A percentile compares a stretch with the other conserved stretches of the same genome.
Conservation (phyloP, 2,888 invertebrate genomes). For the Orthosia cruda region DNA sequence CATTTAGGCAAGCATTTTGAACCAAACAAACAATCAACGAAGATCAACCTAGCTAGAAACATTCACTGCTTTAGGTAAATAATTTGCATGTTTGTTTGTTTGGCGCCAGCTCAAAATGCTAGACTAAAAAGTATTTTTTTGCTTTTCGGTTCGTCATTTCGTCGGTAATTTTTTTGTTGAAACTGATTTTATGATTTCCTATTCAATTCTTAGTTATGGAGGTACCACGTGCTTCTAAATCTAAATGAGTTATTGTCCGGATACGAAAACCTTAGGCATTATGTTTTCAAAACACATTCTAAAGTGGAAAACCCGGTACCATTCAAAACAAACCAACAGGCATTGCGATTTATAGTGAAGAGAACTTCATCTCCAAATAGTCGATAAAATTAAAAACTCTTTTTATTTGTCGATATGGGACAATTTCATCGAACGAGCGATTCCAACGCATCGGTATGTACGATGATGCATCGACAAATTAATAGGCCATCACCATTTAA, state of each 20-base stretch:
- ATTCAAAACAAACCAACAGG: too few relatives aligned
- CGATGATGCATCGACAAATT: constrained; percentile 3
- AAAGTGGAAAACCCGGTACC: too few relatives aligned
- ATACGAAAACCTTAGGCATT: not conserved
- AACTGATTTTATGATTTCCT: not conserved
- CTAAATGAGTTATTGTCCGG: not conserved
- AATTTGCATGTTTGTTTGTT: too few relatives aligned
- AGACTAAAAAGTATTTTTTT: too few relatives aligned
- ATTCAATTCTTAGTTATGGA: not conserved
- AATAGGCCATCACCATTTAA: constrained; percentile 8
- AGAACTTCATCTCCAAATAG: too few relatives aligned
- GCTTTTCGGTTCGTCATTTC: too few relatives aligned
- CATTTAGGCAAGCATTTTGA: too few relatives aligned
- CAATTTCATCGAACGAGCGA: not conserved
- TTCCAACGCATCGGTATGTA: constrained; percentile 2
- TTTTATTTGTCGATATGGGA: not conserved
- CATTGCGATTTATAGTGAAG: not conserved
- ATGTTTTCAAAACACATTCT: not conserved
- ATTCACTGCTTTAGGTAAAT: too few relatives aligned
- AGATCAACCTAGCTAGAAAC: too few relatives aligned
- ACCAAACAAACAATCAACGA: too few relatives aligned
- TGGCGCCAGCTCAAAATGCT: too few relatives aligned
- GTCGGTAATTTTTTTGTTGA: too few relatives aligned
- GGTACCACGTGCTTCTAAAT: not conserved
- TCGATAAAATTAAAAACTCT: not conserved